phyloP scores from a whole-genome alignment of 2,797 vertebrate genomes.

The Geotrypetes seraphini region DNA sequence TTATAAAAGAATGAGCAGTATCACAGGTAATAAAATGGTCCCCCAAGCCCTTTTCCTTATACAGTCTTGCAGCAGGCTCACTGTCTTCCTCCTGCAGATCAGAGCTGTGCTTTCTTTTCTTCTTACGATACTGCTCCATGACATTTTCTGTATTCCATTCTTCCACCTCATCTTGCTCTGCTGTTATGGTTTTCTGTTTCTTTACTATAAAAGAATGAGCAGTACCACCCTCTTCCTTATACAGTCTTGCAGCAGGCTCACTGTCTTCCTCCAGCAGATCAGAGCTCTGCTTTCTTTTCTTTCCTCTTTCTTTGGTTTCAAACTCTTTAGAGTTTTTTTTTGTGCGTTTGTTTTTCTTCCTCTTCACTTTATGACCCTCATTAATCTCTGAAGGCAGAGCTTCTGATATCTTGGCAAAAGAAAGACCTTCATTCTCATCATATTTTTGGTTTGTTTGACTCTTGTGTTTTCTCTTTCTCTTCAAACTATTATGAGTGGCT shows the following conservation, averaged over 20 bases:
- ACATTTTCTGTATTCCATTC: background rate
- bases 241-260: too few species aligned
- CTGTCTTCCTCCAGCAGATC: fast-evolving
- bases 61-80: too few species aligned
- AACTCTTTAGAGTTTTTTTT: background rate
- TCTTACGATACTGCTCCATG: fast-evolving
- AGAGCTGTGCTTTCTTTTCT: fast-evolving
- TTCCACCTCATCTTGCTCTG: fast-evolving
- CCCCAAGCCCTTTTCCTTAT: too few species aligned
- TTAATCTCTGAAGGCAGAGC: fast-evolving
- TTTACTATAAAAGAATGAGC: too few species aligned
- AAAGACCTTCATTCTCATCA: background rate
- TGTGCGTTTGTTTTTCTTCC: background rate
- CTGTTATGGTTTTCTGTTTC: fast-evolving
- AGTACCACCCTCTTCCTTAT: too few species aligned
- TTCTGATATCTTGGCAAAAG: background rate
- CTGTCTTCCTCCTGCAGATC: fast-evolving
- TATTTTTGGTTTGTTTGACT: fast-evolving
- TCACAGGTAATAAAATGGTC: too few species aligned
- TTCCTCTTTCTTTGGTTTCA: slow-evolving; percentile 6
- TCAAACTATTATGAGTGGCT: slow-evolving; percentile 1
- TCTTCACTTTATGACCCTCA: slow-evolving; percentile 1
- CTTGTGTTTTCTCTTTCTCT: slow-evolving; percentile 8
- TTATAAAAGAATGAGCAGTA: too few species aligned
- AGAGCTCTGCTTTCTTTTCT: fast-evolving